phyloP scores from a whole-genome alignment of 2,797 vertebrate genomes.

The Lacerta viridis region DNA sequence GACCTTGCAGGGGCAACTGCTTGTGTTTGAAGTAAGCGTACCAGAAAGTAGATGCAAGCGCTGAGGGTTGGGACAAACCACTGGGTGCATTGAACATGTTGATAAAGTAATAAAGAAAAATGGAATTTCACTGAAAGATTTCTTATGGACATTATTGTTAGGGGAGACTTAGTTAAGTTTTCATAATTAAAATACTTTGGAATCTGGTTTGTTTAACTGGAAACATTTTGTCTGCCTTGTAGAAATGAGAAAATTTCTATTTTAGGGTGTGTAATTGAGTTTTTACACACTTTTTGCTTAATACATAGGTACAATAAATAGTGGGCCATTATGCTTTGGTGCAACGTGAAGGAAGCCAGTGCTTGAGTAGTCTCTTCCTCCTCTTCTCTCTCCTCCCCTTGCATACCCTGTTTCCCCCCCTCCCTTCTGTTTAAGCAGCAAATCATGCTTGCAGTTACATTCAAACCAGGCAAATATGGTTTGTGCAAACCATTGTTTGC shows the following conservation, averaged over 20 bases:
- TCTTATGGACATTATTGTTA: background rate
- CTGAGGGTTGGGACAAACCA: background rate
- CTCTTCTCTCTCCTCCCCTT: too few relatives aligned
- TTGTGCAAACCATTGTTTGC: background rate
- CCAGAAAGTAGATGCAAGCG: conserved; percentile 17
- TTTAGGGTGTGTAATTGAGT: background rate
- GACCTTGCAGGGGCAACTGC: background rate
- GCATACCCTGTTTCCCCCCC: background rate
- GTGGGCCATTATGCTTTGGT: background rate
- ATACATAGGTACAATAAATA: background rate
- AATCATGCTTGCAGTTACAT: background rate
- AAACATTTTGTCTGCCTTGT: background rate
- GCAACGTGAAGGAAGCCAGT: too few relatives aligned
- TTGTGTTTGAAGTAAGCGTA: conserved; percentile 23
- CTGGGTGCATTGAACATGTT: background rate
- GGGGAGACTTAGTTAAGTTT: background rate
- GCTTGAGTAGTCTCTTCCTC: background rate
- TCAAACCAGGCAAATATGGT: background rate
- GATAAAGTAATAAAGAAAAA: conserved; percentile 10
- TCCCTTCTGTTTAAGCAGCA: background rate
- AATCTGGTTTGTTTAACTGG: conserved; percentile 9
- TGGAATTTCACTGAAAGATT: background rate
- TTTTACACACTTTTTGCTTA: background rate
- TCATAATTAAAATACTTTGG: conserved; percentile 18
- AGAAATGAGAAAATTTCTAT: background rate